Percentiles rank a stretch among this genome's conserved stretches.
Conservation (phyloP, 1,140 invertebrate species). For the Drosophila pruinosa region DNA sequence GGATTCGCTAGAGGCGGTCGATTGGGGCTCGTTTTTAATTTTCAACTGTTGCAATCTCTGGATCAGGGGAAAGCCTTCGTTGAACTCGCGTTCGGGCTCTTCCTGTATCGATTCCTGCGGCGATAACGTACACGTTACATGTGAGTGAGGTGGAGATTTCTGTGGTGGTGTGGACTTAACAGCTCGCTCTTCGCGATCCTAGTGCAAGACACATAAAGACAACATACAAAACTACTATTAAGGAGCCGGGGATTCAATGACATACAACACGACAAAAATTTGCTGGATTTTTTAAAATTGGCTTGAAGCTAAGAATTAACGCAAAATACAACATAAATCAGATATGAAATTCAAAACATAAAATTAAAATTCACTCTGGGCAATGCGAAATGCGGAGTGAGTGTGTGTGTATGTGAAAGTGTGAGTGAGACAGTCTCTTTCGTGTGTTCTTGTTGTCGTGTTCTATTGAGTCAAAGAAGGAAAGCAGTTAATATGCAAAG, state of each 20-base stretch:
- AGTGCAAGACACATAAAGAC: constrained; percentile 82
- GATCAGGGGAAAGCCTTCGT: constrained; percentile 89
- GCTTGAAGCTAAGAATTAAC: constrained; percentile 46
- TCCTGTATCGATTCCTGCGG: constrained; percentile 82
- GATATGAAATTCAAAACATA: not conserved
- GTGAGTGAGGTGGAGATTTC: constrained; percentile 82
- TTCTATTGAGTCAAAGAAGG: not conserved
- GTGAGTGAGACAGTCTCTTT: not conserved
- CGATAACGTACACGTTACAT: constrained; percentile 82
- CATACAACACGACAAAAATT: constrained; percentile 69
- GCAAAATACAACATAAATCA: constrained; percentile 14
- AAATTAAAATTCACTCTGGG: constrained; percentile 7
- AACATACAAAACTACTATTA: constrained; percentile 82
- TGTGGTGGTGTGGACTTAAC: constrained; percentile 84
- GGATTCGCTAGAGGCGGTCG: constrained; percentile 48
- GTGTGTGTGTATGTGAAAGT: not conserved
- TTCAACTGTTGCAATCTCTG: constrained; percentile 91
- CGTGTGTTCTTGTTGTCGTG: constrained; percentile 7
- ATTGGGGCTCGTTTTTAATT: constrained; percentile 89
- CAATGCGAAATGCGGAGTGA: not conserved
- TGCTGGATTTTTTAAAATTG: constrained; percentile 26
- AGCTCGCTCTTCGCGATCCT: constrained; percentile 85
- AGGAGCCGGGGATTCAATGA: constrained; percentile 78
- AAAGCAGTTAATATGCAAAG: constrained; percentile 6
- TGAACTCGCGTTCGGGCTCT: constrained; percentile 85